A percentile compares a stretch with the other conserved stretches of the same genome.
Conservation (phyloP, 2,113 vertebrate genomes). For the Lutjanus erythropterus region DNA sequence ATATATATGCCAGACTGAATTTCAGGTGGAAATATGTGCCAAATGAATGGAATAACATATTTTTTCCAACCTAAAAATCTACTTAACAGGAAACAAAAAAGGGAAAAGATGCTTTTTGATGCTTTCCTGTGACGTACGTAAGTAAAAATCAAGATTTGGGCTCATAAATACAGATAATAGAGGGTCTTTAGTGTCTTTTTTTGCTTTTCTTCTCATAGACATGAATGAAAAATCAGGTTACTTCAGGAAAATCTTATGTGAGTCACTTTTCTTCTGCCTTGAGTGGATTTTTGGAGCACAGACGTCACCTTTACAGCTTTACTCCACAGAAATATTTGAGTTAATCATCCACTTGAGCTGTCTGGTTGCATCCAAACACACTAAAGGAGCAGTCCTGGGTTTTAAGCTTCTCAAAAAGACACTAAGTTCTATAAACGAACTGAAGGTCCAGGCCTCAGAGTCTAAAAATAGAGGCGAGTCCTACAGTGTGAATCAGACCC, state of each 20-base stretch:
- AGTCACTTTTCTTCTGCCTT: background rate
- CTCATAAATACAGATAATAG: background rate
- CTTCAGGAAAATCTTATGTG: background rate
- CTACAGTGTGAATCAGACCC: background rate
- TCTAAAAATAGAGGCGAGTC: slow-evolving; percentile 11
- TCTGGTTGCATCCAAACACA: background rate
- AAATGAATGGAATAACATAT: no score
- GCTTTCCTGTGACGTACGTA: background rate
- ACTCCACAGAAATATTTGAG: background rate
- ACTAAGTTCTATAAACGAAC: no score
- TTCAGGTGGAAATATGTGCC: no score
- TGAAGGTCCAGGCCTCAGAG: no score
- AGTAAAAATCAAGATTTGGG: no score
- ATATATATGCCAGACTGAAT: no score
- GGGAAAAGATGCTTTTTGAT: no score
- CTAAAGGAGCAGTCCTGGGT: background rate
- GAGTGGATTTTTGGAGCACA: background rate
- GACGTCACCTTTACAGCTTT: background rate
- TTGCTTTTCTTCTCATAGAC: background rate
- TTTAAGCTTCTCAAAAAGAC: background rate
- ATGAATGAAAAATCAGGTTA: background rate
- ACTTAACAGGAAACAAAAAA: no score
- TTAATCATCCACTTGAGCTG: background rate
- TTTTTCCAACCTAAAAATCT: no score
- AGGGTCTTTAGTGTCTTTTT: background rate